Percentiles rank a stretch among this genome's conserved stretches.
These are phyloP conservation scores for Denticeps clupeoides DNA, from an alignment of 2,797 vertebrate genomes.

Conservation along the genomic window DNA sequence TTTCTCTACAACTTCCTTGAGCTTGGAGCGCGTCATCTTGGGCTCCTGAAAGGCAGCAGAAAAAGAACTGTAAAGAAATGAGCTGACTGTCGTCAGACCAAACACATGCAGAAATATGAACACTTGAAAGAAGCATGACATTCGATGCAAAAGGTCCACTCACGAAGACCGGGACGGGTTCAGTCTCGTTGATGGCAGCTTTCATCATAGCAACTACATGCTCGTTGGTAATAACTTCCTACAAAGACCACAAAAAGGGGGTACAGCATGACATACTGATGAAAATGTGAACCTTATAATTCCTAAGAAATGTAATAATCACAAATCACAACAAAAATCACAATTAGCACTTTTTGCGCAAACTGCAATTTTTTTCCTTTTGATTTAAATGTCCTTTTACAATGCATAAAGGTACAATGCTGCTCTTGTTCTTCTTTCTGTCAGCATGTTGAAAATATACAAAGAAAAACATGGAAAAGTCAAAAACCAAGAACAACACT, in stretches of 20 bases:
- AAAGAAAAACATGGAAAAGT: no score
- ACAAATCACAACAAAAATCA: no score
- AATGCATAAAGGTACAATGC: no score
- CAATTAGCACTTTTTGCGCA: no score
- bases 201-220: constrained; percentile 99
- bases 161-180: constrained; percentile 81
- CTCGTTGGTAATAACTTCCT: constrained; percentile 97
- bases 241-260: constrained; percentile 14
- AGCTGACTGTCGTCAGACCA: background rate
- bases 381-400: no score
- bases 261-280: background rate
- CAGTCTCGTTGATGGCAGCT: constrained; percentile 86
- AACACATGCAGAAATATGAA: background rate
- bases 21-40: constrained; percentile 93
- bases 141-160: constrained; percentile 44
- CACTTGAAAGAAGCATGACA: background rate
- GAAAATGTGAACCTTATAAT: no score
- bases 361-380: no score
- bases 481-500: no score
- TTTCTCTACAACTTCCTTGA: constrained; percentile 91
- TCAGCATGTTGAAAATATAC: no score
- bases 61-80: background rate
- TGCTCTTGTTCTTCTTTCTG: no score
- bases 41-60: constrained; percentile 64
- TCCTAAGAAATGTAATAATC: background rate